Percentiles rank a stretch among this genome's conserved stretches.
Evolutionary conservation across 1,140 invertebrate genomes (phyloP).

Genomic region (Euborellia annulipes): DNA sequence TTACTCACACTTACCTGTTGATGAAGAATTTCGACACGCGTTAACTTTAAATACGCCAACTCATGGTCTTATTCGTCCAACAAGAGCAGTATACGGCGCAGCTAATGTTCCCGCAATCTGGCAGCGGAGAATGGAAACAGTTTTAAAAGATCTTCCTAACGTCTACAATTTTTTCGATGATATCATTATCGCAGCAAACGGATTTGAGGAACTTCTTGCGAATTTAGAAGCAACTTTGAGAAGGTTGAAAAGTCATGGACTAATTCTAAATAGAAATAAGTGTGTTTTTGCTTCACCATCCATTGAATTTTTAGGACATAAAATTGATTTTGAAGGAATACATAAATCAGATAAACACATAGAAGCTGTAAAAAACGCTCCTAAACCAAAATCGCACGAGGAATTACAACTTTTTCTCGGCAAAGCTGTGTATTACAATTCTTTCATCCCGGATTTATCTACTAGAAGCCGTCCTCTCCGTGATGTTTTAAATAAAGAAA

Average conservation of each 20-base stretch:
- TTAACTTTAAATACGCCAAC: slow-evolving; percentile 16
- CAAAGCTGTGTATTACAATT: slow-evolving; percentile 2
- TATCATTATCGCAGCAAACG: slow-evolving; percentile 8
- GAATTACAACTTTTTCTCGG: slow-evolving; percentile 17
- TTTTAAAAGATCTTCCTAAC: too few species aligned
- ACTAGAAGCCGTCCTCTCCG: not conserved
- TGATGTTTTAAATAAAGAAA: not conserved
- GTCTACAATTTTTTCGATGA: slow-evolving; percentile 11
- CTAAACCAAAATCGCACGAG: slow-evolving; percentile 21
- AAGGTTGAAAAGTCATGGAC: slow-evolving; percentile 8
- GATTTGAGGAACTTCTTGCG: too few species aligned
- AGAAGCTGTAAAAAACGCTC: slow-evolving; percentile 23
- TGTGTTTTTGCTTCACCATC: slow-evolving; percentile 17
- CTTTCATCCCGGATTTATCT: slow-evolving; percentile 7
- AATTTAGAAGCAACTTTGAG: slow-evolving; percentile 7
- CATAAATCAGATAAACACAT: slow-evolving; percentile 7
- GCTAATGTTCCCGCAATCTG: slow-evolving; percentile 12
- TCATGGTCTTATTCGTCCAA: slow-evolving; percentile 15
- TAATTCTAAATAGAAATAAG: slow-evolving; percentile 15
- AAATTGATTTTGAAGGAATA: slow-evolving; percentile 11
- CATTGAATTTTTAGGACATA: slow-evolving; percentile 17
- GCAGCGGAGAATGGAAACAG: too few species aligned
- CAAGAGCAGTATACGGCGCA: slow-evolving; percentile 12
- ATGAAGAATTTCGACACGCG: slow-evolving; percentile 13
- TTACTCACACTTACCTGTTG: slow-evolving; percentile 10